Evolutionary conservation across 2,113 vertebrate genomes (phyloP).

Genomic region (Vulpes ferrilata): DNA sequence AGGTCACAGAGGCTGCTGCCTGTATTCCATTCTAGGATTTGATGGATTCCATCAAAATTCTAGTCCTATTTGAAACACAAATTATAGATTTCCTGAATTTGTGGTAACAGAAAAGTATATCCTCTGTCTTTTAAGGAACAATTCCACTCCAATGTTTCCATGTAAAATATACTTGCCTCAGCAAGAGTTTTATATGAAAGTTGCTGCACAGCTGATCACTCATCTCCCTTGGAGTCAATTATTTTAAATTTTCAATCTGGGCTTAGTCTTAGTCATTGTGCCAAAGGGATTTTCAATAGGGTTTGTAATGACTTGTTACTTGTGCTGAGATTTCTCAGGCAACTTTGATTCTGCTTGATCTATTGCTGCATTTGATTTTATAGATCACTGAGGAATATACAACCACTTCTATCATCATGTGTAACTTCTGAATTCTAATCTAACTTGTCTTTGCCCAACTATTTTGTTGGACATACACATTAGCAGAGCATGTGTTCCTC

Average conservation of each 20-base stretch:
- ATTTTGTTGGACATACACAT: constrained; percentile 11
- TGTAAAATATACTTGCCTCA: constrained; percentile 22
- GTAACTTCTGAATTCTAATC: constrained; percentile 66
- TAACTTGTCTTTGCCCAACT: not conserved
- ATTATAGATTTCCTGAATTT: not conserved
- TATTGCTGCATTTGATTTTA: constrained; percentile 74
- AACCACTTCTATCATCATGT: not conserved
- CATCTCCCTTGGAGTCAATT: constrained; percentile 74
- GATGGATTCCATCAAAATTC: too few species aligned
- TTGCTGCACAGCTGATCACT: constrained; percentile 73
- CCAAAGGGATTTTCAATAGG: constrained; percentile 74
- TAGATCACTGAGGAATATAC: constrained; percentile 58
- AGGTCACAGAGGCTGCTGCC: too few species aligned
- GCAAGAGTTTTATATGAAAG: constrained; percentile 71
- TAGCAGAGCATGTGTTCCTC: not conserved
- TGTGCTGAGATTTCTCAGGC: constrained; percentile 70
- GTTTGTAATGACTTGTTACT: constrained; percentile 81
- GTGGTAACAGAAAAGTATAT: not conserved
- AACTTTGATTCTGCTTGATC: constrained; percentile 78
- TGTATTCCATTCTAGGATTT: too few species aligned
- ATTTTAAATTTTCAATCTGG: constrained; percentile 80
- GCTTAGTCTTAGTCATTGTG: constrained; percentile 66
- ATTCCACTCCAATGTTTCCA: constrained; percentile 17
- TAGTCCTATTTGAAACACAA: not conserved
- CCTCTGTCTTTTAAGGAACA: constrained; percentile 33